Base-by-base conservation (phyloP, 1,140 invertebrate genomes). In the Archegozetes longisetosus region DNA sequence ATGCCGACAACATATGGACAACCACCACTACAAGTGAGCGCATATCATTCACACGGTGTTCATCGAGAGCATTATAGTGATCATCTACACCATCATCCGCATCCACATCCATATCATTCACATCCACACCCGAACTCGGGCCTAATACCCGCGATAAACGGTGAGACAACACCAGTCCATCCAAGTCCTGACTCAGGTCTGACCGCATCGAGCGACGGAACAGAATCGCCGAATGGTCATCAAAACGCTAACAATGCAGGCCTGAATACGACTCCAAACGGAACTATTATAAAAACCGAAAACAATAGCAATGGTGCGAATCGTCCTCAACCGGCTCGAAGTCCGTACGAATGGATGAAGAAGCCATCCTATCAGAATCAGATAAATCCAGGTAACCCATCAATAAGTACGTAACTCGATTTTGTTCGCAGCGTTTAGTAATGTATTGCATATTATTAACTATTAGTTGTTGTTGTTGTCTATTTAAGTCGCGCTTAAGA, bases 291-390 rank as follows among this genome's bases (percentile, higher is more conserved):
- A n/a, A 50, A 61, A 32, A 28, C 27, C 59, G 27, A 52, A 51
- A 52, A 55, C 58, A 28, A 29, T 49, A 22, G 29, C 25, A 2
- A 29, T 52, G 47, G 48, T 29, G 29, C 62, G 4, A 25, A 57
- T 22, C 72, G 78, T 67, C 84, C 85, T 17, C 75, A 79, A 6
- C 80, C 81, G 1, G 78, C 79, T 17, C 75, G 84, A 17, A 85
- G 83, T 55, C 86, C 86, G 0, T 89, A 81, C 69, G 86, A 88
- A 64, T 91, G 86, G 86, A 89, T 91, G 80, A 88, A 85, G 69
- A 88, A 86, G 70, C 81, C 84, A 0, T 82, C 83, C 12, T 88
- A 88, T 70, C 84, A 86, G 68, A 81, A 74, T 51, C 83, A 86
- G 67, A 82, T 83, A 0, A 85, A 83, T 73, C 84, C 84, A 72